Base-by-base conservation (phyloP, 2,888 invertebrate genomes). In the Trichacis sp. region DNA sequence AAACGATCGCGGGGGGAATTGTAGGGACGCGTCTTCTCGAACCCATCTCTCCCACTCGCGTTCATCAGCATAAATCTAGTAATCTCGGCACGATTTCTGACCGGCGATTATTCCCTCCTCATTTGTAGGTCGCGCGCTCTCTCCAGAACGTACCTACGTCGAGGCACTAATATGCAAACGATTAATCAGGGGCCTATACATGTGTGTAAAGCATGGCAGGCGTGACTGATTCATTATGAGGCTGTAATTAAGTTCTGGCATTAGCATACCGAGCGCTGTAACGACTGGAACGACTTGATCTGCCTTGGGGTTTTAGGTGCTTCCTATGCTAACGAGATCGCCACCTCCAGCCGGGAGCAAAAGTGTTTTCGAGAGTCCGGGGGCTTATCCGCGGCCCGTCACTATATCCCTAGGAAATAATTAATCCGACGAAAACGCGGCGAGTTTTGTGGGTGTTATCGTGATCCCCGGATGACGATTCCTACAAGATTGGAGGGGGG, bases 171-270 rank as follows among this genome's bases (percentile, higher is more conserved):
- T 48, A 57, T 60, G 60, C 56, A 68, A 70, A 75, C 77, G 73
- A 79, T 79, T 77, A 77, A 79, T 79, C 79, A 77, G 72, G 69
- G 64, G 70, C 53, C 67, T 68, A 68, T 70, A 68, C 58, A 62
- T 68, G 54, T 71, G 62, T 63, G 67, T 56, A 64, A 67, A 68
- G 64, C 49, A 65, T 64, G 70, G 61, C 71, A 72, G 72, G 71
- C 77, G 75, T 76, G 77, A 79, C 79, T 76, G 78, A 80, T 79
- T 78, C 80, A 79, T 80, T 79, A 78, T 76, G 74, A 78, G 75
- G 69, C 73, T 74, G 78, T 80, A 79, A 80, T 79, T 80, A 77
- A 76, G 76, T 73, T 70, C 69, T 55, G 67, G 66, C 72, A 79
- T 81, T 79, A 81, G 78, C 80, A 81, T 81, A 79, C 76, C 76